Evolutionary conservation across 2,888 invertebrate species (phyloP).

Genomic region (Achlya flavicornis): DNA sequence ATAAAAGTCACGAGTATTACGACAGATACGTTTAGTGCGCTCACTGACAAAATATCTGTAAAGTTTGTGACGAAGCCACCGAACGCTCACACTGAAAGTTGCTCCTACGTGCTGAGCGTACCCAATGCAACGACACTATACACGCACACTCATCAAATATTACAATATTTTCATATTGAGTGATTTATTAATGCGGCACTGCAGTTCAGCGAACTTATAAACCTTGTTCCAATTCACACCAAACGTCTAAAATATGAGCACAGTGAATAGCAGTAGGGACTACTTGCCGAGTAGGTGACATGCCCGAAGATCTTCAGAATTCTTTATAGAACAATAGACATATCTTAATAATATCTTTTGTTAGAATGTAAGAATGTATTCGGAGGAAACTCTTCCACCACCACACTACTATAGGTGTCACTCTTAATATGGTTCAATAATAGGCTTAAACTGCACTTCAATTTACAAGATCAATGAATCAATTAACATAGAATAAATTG

Average conservation of each 20-base stretch:
- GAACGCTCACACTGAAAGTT: conserved; percentile 35
- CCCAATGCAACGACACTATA: conserved; percentile 19
- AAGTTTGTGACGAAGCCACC: conserved; percentile 39
- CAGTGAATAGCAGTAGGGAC: no score
- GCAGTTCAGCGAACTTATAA: conserved; percentile 25
- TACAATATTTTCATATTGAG: conserved; percentile 57
- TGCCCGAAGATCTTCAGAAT: no score
- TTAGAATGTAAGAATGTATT: no score
- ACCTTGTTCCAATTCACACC: conserved; percentile 5
- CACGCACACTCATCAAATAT: conserved; percentile 51
- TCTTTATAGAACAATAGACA: no score
- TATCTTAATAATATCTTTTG: no score
- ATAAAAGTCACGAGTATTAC: conserved; percentile 39
- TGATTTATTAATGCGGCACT: conserved; percentile 47
- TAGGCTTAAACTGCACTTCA: no score
- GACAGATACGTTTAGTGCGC: conserved; percentile 11
- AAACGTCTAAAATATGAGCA: background rate
- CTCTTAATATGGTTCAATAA: no score
- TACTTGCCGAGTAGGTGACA: no score
- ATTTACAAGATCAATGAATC: no score
- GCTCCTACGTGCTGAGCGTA: conserved; percentile 42
- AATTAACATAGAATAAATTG: no score
- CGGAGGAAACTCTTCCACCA: no score
- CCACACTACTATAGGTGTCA: no score
- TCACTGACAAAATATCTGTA: conserved; percentile 45